These are phyloP conservation scores for Pinctada fucata DNA, from an alignment of 2,888 invertebrate genomes.

Conservation along the genomic window DNA sequence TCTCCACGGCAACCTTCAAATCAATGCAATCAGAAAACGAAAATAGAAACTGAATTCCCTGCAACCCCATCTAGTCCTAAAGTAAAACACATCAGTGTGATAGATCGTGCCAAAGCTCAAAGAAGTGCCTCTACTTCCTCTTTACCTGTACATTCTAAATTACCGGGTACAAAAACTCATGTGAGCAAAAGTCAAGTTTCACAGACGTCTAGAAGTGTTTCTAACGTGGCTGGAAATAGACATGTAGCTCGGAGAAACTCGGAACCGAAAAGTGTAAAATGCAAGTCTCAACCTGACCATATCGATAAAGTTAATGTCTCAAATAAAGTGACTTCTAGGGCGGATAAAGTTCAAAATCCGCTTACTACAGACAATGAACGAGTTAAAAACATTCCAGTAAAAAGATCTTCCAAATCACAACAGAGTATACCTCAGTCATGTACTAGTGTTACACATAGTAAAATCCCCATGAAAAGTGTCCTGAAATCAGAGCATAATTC, in stretches of 20 bases:
- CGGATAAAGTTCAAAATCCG: background rate
- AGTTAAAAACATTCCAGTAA: background rate
- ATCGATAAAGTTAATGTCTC: constrained; percentile 25
- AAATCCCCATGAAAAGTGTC: background rate
- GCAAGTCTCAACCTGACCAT: constrained; percentile 37
- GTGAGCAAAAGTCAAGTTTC: constrained; percentile 53
- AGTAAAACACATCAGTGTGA: constrained; percentile 62
- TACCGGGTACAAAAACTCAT: constrained; percentile 35
- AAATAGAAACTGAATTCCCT: constrained; percentile 73
- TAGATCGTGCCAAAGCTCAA: constrained; percentile 50
- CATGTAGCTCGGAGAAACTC: constrained; percentile 29
- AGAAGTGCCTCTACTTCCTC: constrained; percentile 51
- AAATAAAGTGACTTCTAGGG: background rate
- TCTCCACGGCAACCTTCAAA: constrained; percentile 36
- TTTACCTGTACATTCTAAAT: constrained; percentile 37
- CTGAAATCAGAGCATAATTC: background rate
- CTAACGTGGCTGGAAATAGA: constrained; percentile 41
- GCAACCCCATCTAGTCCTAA: constrained; percentile 71
- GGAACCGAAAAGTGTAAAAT: constrained; percentile 34
- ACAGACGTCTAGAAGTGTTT: constrained; percentile 45
- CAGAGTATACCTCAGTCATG: no score
- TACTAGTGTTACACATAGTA: background rate
- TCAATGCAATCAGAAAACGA: constrained; percentile 50
- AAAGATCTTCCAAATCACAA: no score
- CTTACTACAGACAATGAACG: background rate